Evolutionary conservation across 2,797 vertebrate genomes (phyloP).

Genomic region (Coilia nasus): DNA sequence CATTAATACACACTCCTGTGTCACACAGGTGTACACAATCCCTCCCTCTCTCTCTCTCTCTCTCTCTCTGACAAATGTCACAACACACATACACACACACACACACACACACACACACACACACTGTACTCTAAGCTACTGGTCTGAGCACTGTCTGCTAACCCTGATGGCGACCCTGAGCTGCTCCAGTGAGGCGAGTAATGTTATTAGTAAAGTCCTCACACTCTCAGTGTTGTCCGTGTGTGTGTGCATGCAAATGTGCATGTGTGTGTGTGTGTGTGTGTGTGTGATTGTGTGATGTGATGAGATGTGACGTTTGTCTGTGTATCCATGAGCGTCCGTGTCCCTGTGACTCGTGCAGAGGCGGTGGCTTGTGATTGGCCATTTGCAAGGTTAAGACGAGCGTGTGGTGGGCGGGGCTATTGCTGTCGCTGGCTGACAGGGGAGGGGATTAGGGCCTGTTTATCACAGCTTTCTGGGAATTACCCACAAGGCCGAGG

Average conservation of each 20-base stretch:
- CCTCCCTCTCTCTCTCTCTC: no score
- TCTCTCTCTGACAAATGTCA: no score
- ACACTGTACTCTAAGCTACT: background rate
- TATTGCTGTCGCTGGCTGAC: background rate
- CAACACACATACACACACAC: no score
- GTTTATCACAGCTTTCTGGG: slow-evolving; percentile 16
- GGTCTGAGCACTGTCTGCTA: background rate
- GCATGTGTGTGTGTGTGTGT: background rate
- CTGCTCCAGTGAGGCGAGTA: background rate
- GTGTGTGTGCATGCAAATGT: background rate
- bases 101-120: no score
- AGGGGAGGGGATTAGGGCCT: background rate
- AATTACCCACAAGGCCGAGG: slow-evolving; percentile 20
- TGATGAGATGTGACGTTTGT: background rate
- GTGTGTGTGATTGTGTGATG: background rate
- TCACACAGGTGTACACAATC: no score
- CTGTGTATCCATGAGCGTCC: background rate
- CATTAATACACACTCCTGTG: no score
- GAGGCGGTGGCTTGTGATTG: background rate
- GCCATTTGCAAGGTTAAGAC: background rate
- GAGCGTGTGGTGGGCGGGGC: background rate
- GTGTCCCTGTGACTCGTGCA: background rate
- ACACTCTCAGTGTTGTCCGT: background rate
- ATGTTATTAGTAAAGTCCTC: background rate
- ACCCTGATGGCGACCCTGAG: background rate